A percentile compares a stretch with the other conserved stretches of the same genome.
phyloP scores from a whole-genome alignment of 2,113 vertebrate species.

The Panthera uncia region DNA sequence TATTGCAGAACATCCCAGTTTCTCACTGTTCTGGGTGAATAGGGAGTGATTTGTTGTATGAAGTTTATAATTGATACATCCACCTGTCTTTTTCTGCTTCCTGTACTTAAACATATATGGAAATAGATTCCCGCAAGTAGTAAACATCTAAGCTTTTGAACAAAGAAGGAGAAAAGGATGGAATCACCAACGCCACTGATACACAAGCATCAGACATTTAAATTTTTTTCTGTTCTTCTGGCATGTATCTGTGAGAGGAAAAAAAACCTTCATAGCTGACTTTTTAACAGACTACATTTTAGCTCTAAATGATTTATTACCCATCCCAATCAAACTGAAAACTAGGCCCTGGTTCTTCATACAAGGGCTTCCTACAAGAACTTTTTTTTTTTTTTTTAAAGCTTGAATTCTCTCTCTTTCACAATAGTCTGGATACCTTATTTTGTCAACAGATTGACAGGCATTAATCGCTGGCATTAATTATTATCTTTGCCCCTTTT shows the following conservation, averaged over 20 bases:
- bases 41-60: neutral
- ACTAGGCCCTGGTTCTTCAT: neutral
- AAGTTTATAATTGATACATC: neutral
- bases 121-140: neutral
- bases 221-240: neutral
- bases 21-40: neutral
- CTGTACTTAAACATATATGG: neutral
- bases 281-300: neutral
- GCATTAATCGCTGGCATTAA: neutral
- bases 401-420: neutral
- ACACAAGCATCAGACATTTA: neutral
- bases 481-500: neutral
- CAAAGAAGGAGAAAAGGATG: neutral
- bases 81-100: neutral
- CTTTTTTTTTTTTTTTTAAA: neutral
- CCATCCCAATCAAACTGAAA: neutral
- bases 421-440: neutral
- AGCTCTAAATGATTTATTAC: neutral
- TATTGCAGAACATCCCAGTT: neutral
- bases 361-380: neutral
- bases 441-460: neutral
- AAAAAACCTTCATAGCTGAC: neutral
- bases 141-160: neutral
- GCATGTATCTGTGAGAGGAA: neutral
- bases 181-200: neutral